Conservation (phyloP, 2,888 invertebrate genomes). For the Neocrepidodera transversa region DNA sequence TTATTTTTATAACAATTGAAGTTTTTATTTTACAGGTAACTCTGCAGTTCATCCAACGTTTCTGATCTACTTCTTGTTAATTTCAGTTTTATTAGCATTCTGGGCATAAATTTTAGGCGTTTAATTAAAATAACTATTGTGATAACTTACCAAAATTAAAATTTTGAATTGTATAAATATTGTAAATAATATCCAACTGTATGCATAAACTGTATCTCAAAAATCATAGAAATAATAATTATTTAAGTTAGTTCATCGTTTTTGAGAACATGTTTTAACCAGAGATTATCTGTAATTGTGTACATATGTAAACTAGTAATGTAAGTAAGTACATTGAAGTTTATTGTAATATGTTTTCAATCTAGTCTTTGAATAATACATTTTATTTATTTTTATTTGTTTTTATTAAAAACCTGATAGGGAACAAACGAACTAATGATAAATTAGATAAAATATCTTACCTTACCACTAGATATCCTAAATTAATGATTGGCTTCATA, state of each 20-base stretch:
- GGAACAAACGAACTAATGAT: too few relatives aligned
- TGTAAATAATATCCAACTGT: conserved; percentile 33
- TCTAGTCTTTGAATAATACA: conserved; percentile 37
- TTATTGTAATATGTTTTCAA: conserved; percentile 36
- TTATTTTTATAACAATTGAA: too few relatives aligned
- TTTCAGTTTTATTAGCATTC: conserved; percentile 9
- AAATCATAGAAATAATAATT: background rate
- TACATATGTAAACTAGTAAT: conserved; percentile 31
- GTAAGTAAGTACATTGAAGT: conserved; percentile 19
- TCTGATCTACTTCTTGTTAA: background rate
- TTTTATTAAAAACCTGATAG: too few relatives aligned
- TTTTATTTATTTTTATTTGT: conserved; percentile 11
- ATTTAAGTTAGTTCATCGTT: conserved; percentile 3
- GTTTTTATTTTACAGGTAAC: conserved; percentile 22
- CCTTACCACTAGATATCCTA: too few relatives aligned
- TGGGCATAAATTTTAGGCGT: background rate
- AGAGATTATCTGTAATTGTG: conserved; percentile 16
- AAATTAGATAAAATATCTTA: too few relatives aligned
- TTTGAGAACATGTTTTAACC: background rate
- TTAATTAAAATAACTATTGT: conserved; percentile 29
- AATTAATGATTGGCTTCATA: too few relatives aligned
- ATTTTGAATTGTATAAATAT: conserved; percentile 31
- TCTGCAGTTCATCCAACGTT: conserved; percentile 2
- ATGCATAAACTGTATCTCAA: background rate
- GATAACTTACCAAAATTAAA: conserved; percentile 38